Evolutionary conservation across 2,797 vertebrate genomes (phyloP).

Genomic region (Scolopax bukidnonensis): DNA sequence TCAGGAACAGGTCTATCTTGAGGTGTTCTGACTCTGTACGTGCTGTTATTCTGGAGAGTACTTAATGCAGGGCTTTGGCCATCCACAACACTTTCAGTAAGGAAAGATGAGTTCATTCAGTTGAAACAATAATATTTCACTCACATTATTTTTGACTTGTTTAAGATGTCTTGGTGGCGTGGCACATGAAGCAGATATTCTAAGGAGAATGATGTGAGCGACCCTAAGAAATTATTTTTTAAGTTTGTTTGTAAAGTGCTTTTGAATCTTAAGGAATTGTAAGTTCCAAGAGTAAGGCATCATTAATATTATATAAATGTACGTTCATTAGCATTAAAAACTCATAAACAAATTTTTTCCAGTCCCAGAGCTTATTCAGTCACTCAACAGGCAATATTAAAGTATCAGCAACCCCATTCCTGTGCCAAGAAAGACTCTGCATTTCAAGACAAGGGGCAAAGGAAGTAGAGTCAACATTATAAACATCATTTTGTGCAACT

Average conservation of each 20-base stretch:
- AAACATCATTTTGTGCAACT: not conserved
- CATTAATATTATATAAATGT: not conserved
- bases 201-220: not conserved
- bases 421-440: not conserved
- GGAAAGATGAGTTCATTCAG: not conserved
- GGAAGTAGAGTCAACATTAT: not conserved
- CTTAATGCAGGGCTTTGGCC: not conserved
- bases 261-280: slow-evolving; percentile 3
- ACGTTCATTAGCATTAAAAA: slow-evolving; percentile 19
- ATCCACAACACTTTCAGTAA: not conserved
- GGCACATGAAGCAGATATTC: not conserved
- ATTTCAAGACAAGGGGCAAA: not conserved
- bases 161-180: not conserved
- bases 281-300: not conserved
- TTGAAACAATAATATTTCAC: not conserved
- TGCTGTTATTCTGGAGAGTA: not conserved
- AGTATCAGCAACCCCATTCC: not conserved
- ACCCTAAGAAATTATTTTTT: not conserved
- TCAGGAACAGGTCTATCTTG: not conserved
- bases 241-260: slow-evolving; percentile 2
- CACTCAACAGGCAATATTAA: not conserved
- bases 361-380: not conserved
- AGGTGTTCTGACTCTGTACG: not conserved
- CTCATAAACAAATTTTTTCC: slow-evolving; percentile 24
- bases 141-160: not conserved